These are phyloP conservation scores for Troides helena DNA, from an alignment of 2,888 invertebrate species.

Conservation along the genomic window DNA sequence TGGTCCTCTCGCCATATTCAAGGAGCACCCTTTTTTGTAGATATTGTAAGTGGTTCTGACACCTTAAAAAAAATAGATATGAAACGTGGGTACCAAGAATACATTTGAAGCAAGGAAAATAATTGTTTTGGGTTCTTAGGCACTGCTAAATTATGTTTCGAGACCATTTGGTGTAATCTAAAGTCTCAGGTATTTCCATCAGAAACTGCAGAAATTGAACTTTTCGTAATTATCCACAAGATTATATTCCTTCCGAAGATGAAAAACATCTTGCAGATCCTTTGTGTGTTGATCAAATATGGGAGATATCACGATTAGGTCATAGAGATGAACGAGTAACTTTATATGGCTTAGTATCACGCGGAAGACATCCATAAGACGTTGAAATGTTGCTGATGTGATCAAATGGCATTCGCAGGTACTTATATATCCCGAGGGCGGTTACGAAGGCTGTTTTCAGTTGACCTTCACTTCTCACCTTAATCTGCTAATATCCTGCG, in stretches of 20 bases:
- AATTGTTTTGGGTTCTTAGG: conserved; percentile 39
- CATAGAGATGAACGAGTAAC: conserved; percentile 41
- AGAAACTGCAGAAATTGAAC: too few relatives aligned
- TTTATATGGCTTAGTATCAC: conserved; percentile 31
- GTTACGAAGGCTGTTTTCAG: not conserved
- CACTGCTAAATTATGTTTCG: conserved; percentile 30
- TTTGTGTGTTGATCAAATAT: conserved; percentile 36
- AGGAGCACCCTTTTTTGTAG: conserved; percentile 30
- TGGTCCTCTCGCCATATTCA: conserved; percentile 32
- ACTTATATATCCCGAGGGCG: conserved; percentile 41
- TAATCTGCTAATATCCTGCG: not conserved
- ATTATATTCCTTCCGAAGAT: too few relatives aligned
- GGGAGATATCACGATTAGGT: conserved; percentile 40
- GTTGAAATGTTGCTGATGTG: conserved; percentile 45
- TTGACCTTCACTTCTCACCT: not conserved
- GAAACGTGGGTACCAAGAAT: conserved; percentile 42
- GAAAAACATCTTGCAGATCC: conserved; percentile 34
- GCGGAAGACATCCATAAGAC: conserved; percentile 43
- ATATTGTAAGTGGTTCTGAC: conserved; percentile 34
- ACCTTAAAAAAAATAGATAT: conserved; percentile 37
- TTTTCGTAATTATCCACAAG: too few relatives aligned
- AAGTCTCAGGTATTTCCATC: conserved; percentile 31
- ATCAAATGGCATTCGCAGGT: conserved; percentile 50
- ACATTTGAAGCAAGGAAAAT: conserved; percentile 41
- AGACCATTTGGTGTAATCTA: conserved; percentile 35